phyloP scores from a whole-genome alignment of 2,113 vertebrate genomes.

The Holacanthus passer region DNA sequence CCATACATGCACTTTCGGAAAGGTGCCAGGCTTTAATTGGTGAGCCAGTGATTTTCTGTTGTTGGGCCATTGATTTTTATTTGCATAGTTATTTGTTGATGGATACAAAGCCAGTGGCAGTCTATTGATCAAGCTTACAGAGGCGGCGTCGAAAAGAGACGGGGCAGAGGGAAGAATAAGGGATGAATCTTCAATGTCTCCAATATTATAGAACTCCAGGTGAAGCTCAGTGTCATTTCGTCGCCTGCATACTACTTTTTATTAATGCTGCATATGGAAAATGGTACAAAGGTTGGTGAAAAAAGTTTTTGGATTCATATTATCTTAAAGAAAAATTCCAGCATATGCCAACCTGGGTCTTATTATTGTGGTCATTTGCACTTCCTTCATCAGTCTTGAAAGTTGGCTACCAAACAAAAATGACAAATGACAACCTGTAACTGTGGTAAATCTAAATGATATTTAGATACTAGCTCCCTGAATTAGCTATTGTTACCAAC shows the following conservation, averaged over 20 bases:
- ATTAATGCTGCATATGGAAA: background rate
- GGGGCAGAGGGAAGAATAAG: conserved; percentile 12
- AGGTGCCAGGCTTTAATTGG: conserved; percentile 79
- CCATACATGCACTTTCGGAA: background rate
- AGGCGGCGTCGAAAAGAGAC: conserved; percentile 49
- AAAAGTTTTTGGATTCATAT: background rate
- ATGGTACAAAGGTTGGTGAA: background rate
- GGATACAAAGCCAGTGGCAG: conserved; percentile 78
- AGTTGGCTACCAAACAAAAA: background rate
- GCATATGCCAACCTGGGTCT: background rate
- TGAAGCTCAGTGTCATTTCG: background rate
- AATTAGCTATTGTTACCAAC: background rate
- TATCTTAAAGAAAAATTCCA: background rate
- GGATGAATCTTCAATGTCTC: conserved; percentile 39
- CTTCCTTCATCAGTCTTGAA: too few relatives aligned
- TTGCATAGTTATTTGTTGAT: conserved; percentile 87
- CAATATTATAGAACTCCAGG: conserved; percentile 2
- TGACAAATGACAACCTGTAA: too few relatives aligned
- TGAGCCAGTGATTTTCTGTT: conserved; percentile 83
- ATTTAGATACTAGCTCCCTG: background rate
- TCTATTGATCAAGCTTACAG: conserved; percentile 73
- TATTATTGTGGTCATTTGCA: too few relatives aligned
- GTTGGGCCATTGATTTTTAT: conserved; percentile 85
- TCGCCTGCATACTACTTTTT: background rate
- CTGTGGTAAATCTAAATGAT: background rate